Evolutionary conservation across 2,113 vertebrate species (phyloP).

Genomic region (Ciconia stormi): DNA sequence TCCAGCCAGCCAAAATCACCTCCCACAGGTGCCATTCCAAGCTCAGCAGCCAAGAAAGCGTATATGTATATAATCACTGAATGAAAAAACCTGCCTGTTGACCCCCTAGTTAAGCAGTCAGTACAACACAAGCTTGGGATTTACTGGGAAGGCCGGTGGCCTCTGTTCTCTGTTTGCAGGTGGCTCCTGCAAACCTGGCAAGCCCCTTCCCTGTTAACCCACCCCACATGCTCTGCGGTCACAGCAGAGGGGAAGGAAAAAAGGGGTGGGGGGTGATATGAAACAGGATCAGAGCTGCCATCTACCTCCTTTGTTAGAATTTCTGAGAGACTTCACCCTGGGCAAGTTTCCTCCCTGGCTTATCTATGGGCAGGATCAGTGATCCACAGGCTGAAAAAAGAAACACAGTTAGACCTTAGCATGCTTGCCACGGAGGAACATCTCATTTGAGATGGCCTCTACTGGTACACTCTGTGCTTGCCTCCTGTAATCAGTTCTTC

Average conservation of each 20-base stretch:
- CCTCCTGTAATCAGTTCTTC: background rate
- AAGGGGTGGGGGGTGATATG: too few species aligned
- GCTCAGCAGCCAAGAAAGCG: background rate
- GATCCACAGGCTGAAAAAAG: background rate
- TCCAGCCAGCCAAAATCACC: background rate
- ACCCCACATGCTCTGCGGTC: background rate
- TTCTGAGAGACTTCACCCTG: background rate
- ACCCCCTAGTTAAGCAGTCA: background rate
- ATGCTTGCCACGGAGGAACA: background rate
- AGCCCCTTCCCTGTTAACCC: background rate
- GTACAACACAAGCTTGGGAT: too few species aligned
- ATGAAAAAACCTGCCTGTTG: background rate
- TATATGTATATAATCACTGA: background rate
- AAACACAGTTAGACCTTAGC: background rate
- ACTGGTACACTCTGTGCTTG: fast-evolving
- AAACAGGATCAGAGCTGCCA: background rate
- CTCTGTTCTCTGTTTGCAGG: background rate
- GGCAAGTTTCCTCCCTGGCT: background rate
- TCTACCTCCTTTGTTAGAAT: background rate
- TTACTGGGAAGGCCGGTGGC: background rate
- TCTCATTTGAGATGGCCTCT: background rate
- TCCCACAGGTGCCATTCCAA: background rate
- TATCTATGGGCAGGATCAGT: background rate
- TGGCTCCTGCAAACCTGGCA: background rate
- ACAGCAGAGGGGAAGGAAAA: background rate